Evolutionary conservation across 2,113 vertebrate species (phyloP), one percentile per base, ranked within the genome.

Genomic region (Uropsilus gracilis): DNA sequence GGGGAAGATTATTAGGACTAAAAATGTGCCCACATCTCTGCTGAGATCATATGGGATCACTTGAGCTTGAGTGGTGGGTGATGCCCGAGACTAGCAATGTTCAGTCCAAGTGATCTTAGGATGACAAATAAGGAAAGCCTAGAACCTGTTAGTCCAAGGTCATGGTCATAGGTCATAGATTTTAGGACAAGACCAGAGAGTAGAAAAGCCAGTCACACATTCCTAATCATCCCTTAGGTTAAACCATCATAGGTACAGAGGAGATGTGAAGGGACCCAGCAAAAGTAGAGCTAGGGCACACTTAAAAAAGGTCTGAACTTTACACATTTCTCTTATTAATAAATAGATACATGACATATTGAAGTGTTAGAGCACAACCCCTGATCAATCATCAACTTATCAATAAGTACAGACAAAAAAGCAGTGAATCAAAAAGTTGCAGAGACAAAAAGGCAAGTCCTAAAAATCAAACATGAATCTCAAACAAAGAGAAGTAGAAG

Each of bases 391-490:
- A 44, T 42, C 8, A 12, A 73, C 13, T 86, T 57, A 26, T 26
- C 8, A 53, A 53, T 53, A 63, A 90, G 37, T 34, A 81, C 8
- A 78, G 20, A 64, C 20, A 42, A 10, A 30, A 17, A 26, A 42
- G n/a, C 63, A 76, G n/a, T n/a, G n/a, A n/a, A 26, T 26, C 8
- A 53, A 53, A 44, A 63, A 90, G 37, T 34, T 61, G 90, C 11
- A 81, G 8, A 78, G 20, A 64, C 20, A 42, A 10, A 30, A 17
- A 26, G 50, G n/a, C 63, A 76, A 90, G 50, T 42, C 34, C 42
- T 81, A 86, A 24, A 22, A 86, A 82, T 4, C 26, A 82, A 86
- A 82, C 61, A 34, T 89, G 68, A 86, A 93, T 44, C n/a, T 37
- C 86, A 76, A 69, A 71, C 0, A 28, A 76, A 26, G 34, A 26